A percentile compares a stretch with the other conserved stretches of the same genome.
phyloP scores from a whole-genome alignment of 2,113 vertebrate genomes.

The Columbina picui region DNA sequence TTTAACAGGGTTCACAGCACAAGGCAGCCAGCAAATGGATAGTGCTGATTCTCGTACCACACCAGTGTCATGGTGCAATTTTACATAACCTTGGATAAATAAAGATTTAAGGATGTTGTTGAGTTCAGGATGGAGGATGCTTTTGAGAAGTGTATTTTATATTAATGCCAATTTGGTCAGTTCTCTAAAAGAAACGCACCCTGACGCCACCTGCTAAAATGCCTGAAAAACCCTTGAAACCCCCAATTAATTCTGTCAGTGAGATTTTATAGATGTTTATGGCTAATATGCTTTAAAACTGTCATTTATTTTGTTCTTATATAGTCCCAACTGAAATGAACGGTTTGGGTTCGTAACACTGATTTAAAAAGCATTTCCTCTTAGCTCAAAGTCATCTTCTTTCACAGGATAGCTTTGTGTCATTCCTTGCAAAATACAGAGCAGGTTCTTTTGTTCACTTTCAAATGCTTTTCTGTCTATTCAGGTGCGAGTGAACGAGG shows the following conservation, averaged over 20 bases:
- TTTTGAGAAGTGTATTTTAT: not conserved
- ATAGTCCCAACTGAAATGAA: not conserved
- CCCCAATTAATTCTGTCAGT: not conserved
- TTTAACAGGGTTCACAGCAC: not conserved
- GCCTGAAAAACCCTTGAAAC: not conserved
- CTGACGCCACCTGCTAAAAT: accelerated
- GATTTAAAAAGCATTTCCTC: not conserved
- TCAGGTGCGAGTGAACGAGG: slow-evolving; percentile 81
- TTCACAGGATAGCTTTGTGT: not conserved
- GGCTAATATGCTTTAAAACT: not conserved
- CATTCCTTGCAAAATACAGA: not conserved
- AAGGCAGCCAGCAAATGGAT: not conserved
- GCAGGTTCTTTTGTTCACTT: not conserved
- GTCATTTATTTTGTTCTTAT: not conserved
- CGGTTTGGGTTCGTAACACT: not conserved
- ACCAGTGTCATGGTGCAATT: not conserved
- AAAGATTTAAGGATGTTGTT: not conserved
- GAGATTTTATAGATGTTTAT: not conserved
- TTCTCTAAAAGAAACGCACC: not conserved
- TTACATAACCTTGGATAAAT: not conserved
- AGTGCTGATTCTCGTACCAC: not conserved
- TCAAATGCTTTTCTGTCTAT: not conserved
- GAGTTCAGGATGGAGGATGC: not conserved
- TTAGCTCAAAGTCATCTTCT: not conserved
- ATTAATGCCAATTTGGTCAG: not conserved